These are phyloP conservation scores for Simalia tracyae DNA, from an alignment of 2,797 vertebrate genomes.

Conservation along the genomic window DNA sequence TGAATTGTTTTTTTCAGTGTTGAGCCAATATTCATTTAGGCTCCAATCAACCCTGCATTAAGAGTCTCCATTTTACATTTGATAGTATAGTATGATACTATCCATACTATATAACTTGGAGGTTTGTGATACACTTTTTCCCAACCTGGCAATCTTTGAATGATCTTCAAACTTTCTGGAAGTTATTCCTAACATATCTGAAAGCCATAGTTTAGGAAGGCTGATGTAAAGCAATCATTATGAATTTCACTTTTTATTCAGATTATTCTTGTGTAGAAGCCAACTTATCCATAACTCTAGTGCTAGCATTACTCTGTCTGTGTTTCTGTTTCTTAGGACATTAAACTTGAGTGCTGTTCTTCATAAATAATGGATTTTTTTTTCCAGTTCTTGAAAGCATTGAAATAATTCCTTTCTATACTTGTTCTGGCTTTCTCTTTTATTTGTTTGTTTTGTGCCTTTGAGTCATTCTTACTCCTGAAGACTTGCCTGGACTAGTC, in stretches of 20 bases:
- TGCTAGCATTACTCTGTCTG: not conserved
- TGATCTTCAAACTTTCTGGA: not conserved
- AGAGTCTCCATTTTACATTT: not conserved
- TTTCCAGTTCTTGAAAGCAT: not conserved
- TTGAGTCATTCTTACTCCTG: not conserved
- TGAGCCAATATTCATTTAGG: not conserved
- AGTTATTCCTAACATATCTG: not conserved
- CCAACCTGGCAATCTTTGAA: not conserved
- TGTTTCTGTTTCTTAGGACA: not conserved
- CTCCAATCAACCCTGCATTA: not conserved
- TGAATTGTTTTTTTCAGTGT: not conserved
- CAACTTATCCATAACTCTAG: not conserved
- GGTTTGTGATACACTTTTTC: not conserved
- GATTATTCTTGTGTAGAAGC: not conserved
- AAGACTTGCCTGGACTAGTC: not conserved
- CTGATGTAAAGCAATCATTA: not conserved
- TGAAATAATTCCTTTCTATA: constrained; percentile 11
- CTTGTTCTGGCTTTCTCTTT: constrained; percentile 27
- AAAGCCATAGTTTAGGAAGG: not conserved
- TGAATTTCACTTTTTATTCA: not conserved
- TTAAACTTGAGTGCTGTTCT: not conserved
- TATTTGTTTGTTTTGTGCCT: not conserved
- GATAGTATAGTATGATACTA: not conserved
- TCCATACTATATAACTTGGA: fast-evolving
- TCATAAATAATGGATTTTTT: constrained; percentile 22